Base-by-base conservation (phyloP, 2,888 invertebrate species). In the Spicauda simplicius region DNA sequence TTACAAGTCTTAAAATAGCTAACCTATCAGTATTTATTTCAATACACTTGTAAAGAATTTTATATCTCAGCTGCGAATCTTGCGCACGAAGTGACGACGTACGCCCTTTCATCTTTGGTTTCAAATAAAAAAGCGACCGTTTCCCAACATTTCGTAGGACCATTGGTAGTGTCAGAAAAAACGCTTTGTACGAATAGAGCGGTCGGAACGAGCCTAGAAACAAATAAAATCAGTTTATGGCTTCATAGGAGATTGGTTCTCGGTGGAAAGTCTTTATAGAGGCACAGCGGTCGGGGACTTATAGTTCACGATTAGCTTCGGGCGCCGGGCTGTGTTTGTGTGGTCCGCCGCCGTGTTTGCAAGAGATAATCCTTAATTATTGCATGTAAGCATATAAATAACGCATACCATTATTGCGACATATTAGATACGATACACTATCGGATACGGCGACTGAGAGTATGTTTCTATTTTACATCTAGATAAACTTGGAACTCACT, bases 251-350 rank as follows among this genome's bases (percentile, higher is more conserved):
- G 82, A 86, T 85, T 85, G 83, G 80, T 80, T 85, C 77, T 80
- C 76, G 72, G 68, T 73, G 71, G 80, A 81, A 84, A 83, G 85
- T 82, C 84, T 88, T 85, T 86, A 88, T 87, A 82, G 80, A 80
- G 77, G 80, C 73, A 76, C 76, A 78, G 79, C 77, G 79, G 80
- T 76, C 77, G 77, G 76, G 75, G 81, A 85, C 83, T 89, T 86
- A 86, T 81, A 78, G 88, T 81, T 83, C 90, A 90, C 89, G 91
- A 90, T 84, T 86, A 82, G 86, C 90, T 89, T 71, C 74, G 69
- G 89, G 90, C 90, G 72, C 76, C 78, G 77, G 81, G 76, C 75
- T 75, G 80, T 73, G 80, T 79, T 77, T 84, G 91, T 90, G 90
- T 89, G 91, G 90, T 88, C 90, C 73, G 71, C 59, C 69, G 70